Evolutionary conservation across 2,113 vertebrate species (phyloP).

Genomic region (Alethe diademata): DNA sequence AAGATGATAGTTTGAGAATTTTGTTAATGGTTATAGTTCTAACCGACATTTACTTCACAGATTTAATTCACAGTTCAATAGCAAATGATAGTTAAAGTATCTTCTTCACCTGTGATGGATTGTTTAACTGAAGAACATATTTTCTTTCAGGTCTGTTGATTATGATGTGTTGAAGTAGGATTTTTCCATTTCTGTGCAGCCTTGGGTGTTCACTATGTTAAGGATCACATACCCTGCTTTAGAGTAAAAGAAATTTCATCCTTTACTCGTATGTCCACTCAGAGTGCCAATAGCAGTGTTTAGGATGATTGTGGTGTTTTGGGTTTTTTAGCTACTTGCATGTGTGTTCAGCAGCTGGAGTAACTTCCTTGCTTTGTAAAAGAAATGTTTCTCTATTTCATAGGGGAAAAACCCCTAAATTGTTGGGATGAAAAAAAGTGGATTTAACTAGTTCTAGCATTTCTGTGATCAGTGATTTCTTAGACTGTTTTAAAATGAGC

Average conservation of each 20-base stretch:
- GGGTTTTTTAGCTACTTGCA: background rate
- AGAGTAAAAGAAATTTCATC: background rate
- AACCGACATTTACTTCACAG: background rate
- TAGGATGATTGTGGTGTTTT: background rate
- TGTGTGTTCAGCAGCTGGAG: background rate
- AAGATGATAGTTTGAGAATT: background rate
- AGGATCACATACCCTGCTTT: background rate
- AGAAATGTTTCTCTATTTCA: slow-evolving; percentile 24
- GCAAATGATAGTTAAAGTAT: background rate
- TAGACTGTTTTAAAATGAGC: background rate
- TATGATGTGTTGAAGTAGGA: background rate
- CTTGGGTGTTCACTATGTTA: background rate
- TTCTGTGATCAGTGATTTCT: background rate
- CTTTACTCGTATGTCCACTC: background rate
- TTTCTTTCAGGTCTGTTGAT: background rate
- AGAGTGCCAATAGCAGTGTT: background rate
- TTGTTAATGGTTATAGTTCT: background rate
- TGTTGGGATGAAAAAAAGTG: background rate
- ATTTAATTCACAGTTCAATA: background rate
- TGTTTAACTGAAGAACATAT: background rate
- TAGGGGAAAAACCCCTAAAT: background rate
- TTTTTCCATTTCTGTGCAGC: background rate
- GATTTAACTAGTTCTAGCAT: background rate
- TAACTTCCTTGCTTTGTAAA: slow-evolving; percentile 48
- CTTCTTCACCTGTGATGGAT: background rate